Base-by-base conservation (phyloP, 2,797 vertebrate species). In the Micropoecilia bifurca region DNA sequence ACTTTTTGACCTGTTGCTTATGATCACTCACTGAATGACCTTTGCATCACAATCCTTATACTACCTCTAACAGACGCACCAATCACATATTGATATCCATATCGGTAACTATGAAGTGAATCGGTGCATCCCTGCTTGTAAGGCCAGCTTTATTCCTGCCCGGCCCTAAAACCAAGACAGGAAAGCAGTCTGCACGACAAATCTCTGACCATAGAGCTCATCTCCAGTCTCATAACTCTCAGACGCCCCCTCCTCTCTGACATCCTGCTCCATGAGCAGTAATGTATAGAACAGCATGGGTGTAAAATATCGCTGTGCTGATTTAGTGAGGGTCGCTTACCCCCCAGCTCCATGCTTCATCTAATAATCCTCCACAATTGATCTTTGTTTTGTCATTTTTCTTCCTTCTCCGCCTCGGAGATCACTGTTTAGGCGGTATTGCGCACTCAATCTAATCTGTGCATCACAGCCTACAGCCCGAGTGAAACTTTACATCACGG, bases 401-500 rank as follows among this genome's bases (percentile, higher is more conserved):
- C 13, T 77, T 61, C 78, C 59, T 73, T 16, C 83, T 80, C 73
- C 20, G 1, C 87, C 78, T 83, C 57, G 45, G 79, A 83, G 82
- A 88, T 86, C 83, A 75, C 88, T 87, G 76, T 59, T 78, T 76
- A 74, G 80, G 71, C 73, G 66, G 83, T 57, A 80, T 85, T 83
- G 83, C 81, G 86, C 81, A 79, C 75, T 81, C 81, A 87, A 86
- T 86, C 71, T 83, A 89, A 88, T 90, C 79, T 78, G 28, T 83
- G 75, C 80, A 84, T 88, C 89, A 83, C 76, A 74, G 80, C 83
- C 81, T 74, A 30, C 72, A 74, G 71, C 86, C 76, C 76, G 77
- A 77, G 75, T 30, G 43, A 33, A 46, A 50, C 78, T 79, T 73
- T 75, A 71, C 39, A 80, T 87, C 74, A 59, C 46, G 20, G 71